Evolutionary conservation across 2,113 vertebrate genomes (phyloP).

Genomic region (Catharus fuscescens): DNA sequence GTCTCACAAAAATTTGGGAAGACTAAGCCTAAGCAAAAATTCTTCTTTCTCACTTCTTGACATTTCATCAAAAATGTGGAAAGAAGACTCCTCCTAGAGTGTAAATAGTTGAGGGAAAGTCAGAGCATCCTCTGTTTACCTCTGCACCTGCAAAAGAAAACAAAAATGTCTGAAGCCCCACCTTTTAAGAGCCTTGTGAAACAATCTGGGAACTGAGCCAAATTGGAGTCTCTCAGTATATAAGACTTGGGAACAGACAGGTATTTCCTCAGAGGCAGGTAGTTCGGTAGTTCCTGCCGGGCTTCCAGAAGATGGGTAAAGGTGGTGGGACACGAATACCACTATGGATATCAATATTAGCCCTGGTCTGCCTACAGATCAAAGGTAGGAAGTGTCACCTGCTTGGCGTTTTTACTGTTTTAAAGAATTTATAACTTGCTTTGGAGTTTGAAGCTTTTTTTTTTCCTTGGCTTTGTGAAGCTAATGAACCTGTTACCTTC

Average conservation of each 20-base stretch:
- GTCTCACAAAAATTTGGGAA: background rate
- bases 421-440: conserved; percentile 28
- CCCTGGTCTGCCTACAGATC: conserved; percentile 41
- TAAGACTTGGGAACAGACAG: conserved; percentile 53
- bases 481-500: background rate
- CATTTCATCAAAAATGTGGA: background rate
- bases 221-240: conserved; percentile 69
- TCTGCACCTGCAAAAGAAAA: conserved; percentile 56
- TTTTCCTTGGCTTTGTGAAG: background rate
- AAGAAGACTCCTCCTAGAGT: conserved; percentile 65
- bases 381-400: conserved; percentile 67
- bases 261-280: conserved; percentile 59
- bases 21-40: background rate
- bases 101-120: conserved; percentile 57
- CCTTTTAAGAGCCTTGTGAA: conserved; percentile 67
- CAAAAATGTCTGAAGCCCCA: conserved; percentile 52
- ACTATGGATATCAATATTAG: conserved; percentile 72
- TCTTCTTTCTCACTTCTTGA: conserved; percentile 16
- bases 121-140: conserved; percentile 69
- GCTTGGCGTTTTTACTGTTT: background rate
- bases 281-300: conserved; percentile 24
- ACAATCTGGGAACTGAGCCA: conserved; percentile 64
- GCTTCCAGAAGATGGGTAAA: conserved; percentile 65
- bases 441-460: background rate
- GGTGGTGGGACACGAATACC: conserved; percentile 39